phyloP scores from a whole-genome alignment of 2,888 invertebrate species.

The Terebella lapidaria region DNA sequence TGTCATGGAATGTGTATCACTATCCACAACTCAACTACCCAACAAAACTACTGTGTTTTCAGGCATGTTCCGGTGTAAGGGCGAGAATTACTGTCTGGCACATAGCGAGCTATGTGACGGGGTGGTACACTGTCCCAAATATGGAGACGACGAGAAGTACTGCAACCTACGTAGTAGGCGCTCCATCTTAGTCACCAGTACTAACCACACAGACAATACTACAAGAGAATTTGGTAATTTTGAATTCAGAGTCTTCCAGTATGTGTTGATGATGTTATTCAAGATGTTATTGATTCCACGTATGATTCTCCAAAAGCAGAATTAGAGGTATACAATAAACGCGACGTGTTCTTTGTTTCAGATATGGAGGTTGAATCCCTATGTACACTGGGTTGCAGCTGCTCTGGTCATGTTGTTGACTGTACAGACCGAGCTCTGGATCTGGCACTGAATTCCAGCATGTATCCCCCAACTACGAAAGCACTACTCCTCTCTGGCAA shows the following conservation, averaged over 20 bases:
- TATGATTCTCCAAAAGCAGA: too few species aligned
- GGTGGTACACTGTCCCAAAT: slow-evolving; percentile 12
- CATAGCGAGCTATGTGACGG: slow-evolving; percentile 26
- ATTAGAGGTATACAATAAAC: too few species aligned
- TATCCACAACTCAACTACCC: background rate
- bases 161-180: too few species aligned
- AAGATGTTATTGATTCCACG: too few species aligned
- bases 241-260: too few species aligned
- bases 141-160: slow-evolving; percentile 23
- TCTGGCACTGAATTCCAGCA: background rate
- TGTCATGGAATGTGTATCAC: background rate
- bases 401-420: slow-evolving; percentile 10
- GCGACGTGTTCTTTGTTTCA: too few species aligned
- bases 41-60: background rate
- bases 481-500: slow-evolving; percentile 15
- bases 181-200: too few species aligned
- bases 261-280: too few species aligned
- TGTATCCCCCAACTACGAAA: background rate
- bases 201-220: too few species aligned
- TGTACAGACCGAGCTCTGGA: background rate
- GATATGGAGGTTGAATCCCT: too few species aligned
- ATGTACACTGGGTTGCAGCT: slow-evolving; percentile 6
- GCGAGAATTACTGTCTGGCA: slow-evolving; percentile 14
- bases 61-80: slow-evolving; percentile 23
- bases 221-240: too few species aligned